phyloP scores from a whole-genome alignment of 2,888 invertebrate species.

The Strigamia transsilvanica region DNA sequence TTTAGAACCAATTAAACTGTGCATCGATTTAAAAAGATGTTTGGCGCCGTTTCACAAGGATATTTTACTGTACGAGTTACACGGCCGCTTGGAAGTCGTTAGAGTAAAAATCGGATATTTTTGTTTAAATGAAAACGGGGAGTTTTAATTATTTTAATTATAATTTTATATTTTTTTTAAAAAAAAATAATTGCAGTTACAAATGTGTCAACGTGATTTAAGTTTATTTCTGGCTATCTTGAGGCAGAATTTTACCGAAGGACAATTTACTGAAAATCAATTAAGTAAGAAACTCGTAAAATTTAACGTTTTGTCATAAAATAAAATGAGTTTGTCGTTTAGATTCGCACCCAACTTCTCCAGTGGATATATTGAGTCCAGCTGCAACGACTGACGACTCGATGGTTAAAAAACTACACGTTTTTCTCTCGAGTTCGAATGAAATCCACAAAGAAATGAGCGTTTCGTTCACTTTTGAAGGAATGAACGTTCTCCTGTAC shows the following conservation, averaged over 20 bases:
- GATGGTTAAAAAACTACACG: conserved; percentile 74
- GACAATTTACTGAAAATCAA: conserved; percentile 56
- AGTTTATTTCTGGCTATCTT: conserved; percentile 76
- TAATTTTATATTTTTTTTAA: no score
- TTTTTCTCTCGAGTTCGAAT: conserved; percentile 76
- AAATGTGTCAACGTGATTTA: conserved; percentile 78
- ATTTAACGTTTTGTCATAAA: background rate
- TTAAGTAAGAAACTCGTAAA: conserved; percentile 56
- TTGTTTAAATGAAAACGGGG: background rate
- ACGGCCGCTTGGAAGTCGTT: conserved; percentile 73
- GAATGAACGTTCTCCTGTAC: conserved; percentile 75
- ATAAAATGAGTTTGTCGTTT: background rate
- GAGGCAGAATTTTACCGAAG: conserved; percentile 73
- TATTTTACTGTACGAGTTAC: conserved; percentile 70
- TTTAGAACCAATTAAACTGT: conserved; percentile 76
- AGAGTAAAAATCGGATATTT: conserved; percentile 59
- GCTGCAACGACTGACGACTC: conserved; percentile 56
- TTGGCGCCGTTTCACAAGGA: conserved; percentile 66
- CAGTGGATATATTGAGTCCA: conserved; percentile 57
- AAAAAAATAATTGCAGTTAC: conserved; percentile 68
- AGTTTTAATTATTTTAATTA: background rate
- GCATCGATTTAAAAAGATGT: conserved; percentile 76
- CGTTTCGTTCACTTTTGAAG: conserved; percentile 73
- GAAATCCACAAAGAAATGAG: conserved; percentile 71
- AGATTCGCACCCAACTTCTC: conserved; percentile 55